Evolutionary conservation across 2,888 invertebrate species (phyloP), one percentile per base, ranked within the genome.

Genomic region (Epistrophella euchroma): DNA sequence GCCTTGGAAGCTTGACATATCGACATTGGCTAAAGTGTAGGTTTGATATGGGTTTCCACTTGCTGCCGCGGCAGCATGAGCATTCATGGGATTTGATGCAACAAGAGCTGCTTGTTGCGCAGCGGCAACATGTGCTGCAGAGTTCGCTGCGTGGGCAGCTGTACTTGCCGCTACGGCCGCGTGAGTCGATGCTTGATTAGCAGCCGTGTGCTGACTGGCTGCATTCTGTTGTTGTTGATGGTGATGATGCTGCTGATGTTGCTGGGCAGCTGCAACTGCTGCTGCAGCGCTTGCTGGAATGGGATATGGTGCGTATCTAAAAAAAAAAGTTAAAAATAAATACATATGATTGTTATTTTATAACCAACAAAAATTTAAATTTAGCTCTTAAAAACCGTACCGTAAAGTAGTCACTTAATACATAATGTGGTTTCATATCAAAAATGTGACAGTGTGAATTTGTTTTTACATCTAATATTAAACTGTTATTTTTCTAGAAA

Each of bases 1-100:
- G 82, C 97, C 96, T 93, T 97, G 97, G 95, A 97, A 97, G 91
- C 97, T 96, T 86, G 97, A 96, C 97, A 97, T 97, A 93, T 97
- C 97, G 87, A 97, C 97, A 92, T 97, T 97, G 91, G 97, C 96
- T 88, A 97, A 94, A 89, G 96, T 96, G 93, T 97, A 97, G 62
- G 95, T 95, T 90, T 95, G 95, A 91, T 95, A 95, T 74, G 95
- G 95, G 90, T 95, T 96, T 40, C 95, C 94, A 35, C 95, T 95
- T 88, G 96, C 94, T 90, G 94, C 90, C 79, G 94, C 94, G 58
- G 94, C 94, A 15, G 95, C 91, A 89, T 95, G 91, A 89, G 95
- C 91, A 90, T 94, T 92, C 91, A 94, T 89, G 90, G 93, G 91
- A 85, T 90, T 91, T 55, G 90, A 88, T 13, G 91, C 91, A 5